A percentile compares a stretch with the other conserved stretches of the same genome.
These are phyloP conservation scores for Drosophila azteca DNA, from an alignment of 1,140 invertebrate genomes.

Conservation along the genomic window DNA sequence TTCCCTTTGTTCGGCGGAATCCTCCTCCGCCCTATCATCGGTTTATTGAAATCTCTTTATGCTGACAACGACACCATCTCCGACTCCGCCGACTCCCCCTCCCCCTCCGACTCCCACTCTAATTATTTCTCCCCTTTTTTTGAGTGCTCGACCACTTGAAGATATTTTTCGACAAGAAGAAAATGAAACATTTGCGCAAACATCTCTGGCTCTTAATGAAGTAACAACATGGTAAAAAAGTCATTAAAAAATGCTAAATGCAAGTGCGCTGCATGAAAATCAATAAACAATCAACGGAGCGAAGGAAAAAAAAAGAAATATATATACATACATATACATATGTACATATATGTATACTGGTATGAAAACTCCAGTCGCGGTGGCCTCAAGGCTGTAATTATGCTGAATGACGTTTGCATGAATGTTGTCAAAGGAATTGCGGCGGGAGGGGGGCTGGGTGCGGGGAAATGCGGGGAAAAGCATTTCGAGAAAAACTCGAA, in stretches of 20 bases:
- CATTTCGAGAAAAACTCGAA: conserved; percentile 7
- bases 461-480: conserved; percentile 20
- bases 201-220: conserved; percentile 62
- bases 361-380: conserved; percentile 19
- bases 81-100: conserved; percentile 28
- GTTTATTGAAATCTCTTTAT: conserved; percentile 77
- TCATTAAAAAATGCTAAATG: conserved; percentile 76
- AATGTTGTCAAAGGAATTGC: conserved; percentile 67
- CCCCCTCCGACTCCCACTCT: conserved; percentile 31
- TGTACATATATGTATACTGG: too few relatives aligned
- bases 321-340: conserved; percentile 2
- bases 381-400: conserved; percentile 74
- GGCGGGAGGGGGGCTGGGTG: conserved; percentile 19
- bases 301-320: conserved; percentile 28
- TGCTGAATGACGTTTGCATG: conserved; percentile 50
- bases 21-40: conserved; percentile 52
- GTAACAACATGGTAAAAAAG: conserved; percentile 73
- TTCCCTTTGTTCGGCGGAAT: conserved; percentile 52
- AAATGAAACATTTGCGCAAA: conserved; percentile 64
- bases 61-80: conserved; percentile 23
- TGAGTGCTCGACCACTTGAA: conserved; percentile 62
- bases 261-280: conserved; percentile 62
- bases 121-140: background rate
- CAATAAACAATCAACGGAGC: conserved; percentile 61
- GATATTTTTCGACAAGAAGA: conserved; percentile 37